phyloP scores from a whole-genome alignment of 30 jellyfish, hydroid and myxozoan genomes.

The Turritopsis rubra region DNA sequence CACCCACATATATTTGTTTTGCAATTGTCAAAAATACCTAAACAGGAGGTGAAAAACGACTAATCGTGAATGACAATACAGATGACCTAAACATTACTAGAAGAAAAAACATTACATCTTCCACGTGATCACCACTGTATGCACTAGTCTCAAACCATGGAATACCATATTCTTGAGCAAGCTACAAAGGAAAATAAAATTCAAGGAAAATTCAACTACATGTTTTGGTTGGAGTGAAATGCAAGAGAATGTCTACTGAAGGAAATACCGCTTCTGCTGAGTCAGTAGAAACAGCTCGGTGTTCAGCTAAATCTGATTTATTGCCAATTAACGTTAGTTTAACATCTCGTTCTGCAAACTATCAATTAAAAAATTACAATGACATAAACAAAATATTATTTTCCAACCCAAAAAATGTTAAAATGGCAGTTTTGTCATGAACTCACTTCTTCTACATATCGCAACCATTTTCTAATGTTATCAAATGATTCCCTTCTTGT shows the following conservation, averaged over 20 bases:
- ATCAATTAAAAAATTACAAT: neutral
- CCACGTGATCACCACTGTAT: constrained; percentile 72
- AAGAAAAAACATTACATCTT: constrained; percentile 52
- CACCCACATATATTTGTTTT: constrained; percentile 42
- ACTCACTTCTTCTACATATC: constrained; percentile 91
- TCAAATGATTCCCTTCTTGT: constrained; percentile 82
- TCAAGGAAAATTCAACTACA: neutral
- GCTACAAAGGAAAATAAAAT: constrained; percentile 30
- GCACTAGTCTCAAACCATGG: constrained; percentile 99
- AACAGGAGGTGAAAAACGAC: neutral
- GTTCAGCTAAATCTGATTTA: constrained; percentile 70
- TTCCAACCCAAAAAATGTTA: no score
- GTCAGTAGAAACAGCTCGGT: constrained; percentile 74
- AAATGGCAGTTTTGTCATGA: neutral
- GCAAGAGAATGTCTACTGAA: neutral
- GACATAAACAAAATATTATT: no score
- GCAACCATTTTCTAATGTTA: constrained; percentile 87
- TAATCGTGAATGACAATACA: neutral
- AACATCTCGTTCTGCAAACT: constrained; percentile 86
- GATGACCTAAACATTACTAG: neutral
- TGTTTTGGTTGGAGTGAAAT: neutral
- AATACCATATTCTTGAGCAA: constrained; percentile 71
- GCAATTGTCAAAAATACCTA: constrained; percentile 73
- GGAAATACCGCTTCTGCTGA: constrained; percentile 70
- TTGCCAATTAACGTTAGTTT: constrained; percentile 72